Evolutionary conservation across 1,140 invertebrate genomes (phyloP), one percentile per base, ranked within the genome.

Genomic region (Reticulitermes speratus): DNA sequence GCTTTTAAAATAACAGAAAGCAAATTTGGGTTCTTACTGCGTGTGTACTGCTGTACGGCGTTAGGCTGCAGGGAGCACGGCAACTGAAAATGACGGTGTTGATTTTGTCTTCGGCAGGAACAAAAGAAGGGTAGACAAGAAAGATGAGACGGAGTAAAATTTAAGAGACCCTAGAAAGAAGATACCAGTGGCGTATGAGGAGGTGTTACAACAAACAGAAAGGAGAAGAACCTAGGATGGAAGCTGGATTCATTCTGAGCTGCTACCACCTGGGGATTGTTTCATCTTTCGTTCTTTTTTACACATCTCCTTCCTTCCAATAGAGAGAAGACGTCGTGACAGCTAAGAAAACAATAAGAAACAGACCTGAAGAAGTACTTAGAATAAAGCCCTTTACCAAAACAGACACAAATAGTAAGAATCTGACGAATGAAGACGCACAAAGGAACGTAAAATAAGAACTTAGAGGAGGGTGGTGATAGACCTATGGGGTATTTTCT

Each of bases 1-100:
- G n/a, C 65, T 75, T 75, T 75, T 75, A 75, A 30, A 75, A 75
- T 75, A 75, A 75, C 65, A 75, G 65, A 75, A 75, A 75, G 65
- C 65, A 75, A 14, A 75, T 75, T 75, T 30, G 7, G n/a, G n/a
- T 25, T 75, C n/a, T 75, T 30, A 75, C 25, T 30, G 30, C 14
- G 65, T 75, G 65, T 75, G 14, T 75, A 75, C n/a, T 75, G n/a
- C 65, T 6, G 65, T 11, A 30, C 5, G 65, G 65, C 25, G 16
- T n/a, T 25, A 2, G 7, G 59, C 59, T 65, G 6, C 8, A 25
- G 25, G 59, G 59, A 75, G 7, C n/a, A 9, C 8, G 7, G n/a
- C 6, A 75, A 30, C 52, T 55, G 52, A 21, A 55, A 55, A 55
- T 16, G 52, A 55, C 65, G 16, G 14, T 75, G 65, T 75, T 75